Base-by-base conservation (phyloP, 1,140 invertebrate species). In the Orchestia grillus region DNA sequence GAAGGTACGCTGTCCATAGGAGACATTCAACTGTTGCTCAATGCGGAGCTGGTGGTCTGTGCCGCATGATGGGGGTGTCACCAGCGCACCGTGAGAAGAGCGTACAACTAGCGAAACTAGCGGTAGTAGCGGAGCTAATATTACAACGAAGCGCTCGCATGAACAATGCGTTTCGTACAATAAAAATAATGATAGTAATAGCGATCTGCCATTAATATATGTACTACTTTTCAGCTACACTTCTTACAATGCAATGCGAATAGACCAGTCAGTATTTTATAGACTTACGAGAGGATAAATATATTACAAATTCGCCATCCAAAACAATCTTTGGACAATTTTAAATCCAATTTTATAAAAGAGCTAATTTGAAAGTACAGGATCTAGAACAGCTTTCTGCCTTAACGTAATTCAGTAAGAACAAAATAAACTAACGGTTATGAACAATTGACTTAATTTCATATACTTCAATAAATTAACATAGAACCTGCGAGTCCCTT, bases 261-360 rank as follows among this genome's bases (percentile, higher is more conserved):
- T 45, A 94, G 43, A 45, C 44, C 92, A 94, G 92, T 44, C 92
- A 94, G 36, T 45, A 91, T 94, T 47, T 94, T 19, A 94, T 44
- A 94, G 92, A 94, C 92, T 44, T 94, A 94, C 6, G 40, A 94
- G 44, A 8, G 92, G 47, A 94, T 94, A 94, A 44, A 94, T 47
- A 94, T 94, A 94, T 16, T 94, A 94, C 92, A 94, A 44, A 94
- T 45, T 90, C 88, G 41, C 92, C 92, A 47, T 11, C 92, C 92
- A 45, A 91, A 91, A 23, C 41, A 42, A 28, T 42, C 41, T 42
- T 91, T 91, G 11, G 41, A 15, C 4, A 91, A 91, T 43, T 42
- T 44, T 44, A 91, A 91, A 44, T 91, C 42, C 11, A 91, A 91
- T 91, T 91, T 43, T 16, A 42, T 91, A 91, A 91, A 91, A 42